Percentiles rank a stretch among this genome's conserved stretches.
phyloP scores from a whole-genome alignment of 2,797 vertebrate species.

The Decapterus maruadsi region DNA sequence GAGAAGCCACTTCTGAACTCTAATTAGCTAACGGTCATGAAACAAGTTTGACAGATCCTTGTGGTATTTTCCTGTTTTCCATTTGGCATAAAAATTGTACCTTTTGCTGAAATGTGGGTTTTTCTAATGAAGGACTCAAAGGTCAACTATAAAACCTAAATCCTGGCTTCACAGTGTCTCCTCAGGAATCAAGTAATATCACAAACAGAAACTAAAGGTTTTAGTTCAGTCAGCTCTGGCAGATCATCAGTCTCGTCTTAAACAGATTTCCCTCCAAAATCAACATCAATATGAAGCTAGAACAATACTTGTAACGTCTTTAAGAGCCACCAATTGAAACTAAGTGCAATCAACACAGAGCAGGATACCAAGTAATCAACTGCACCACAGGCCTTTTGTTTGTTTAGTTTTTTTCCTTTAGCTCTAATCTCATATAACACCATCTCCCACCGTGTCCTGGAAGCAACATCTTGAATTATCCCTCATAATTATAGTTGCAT shows the following conservation, averaged over 20 bases:
- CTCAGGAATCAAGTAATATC: not conserved
- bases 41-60: not conserved
- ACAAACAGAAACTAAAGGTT: not conserved
- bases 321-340: not conserved
- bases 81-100: not conserved
- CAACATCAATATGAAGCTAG: not conserved
- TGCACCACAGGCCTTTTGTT: not conserved
- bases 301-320: not conserved
- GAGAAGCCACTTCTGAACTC: not conserved
- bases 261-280: not conserved
- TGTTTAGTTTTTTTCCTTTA: not conserved
- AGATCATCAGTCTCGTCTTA: not conserved
- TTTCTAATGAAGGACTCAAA: not conserved
- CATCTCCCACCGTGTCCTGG: slow-evolving; percentile 12
- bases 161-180: not conserved
- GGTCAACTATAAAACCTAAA: not conserved
- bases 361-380: not conserved
- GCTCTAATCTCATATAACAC: slow-evolving; percentile 26
- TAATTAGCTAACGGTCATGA: not conserved
- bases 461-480: slow-evolving; percentile 60
- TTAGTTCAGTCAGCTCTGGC: not conserved
- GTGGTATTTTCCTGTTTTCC: not conserved
- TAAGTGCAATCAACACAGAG: not conserved
- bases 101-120: not conserved
- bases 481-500: slow-evolving; percentile 53